Percentiles rank a stretch among this genome's conserved stretches.
Conservation (phyloP, 92 coral and sea anemone species). For the Actinostola sp. region DNA sequence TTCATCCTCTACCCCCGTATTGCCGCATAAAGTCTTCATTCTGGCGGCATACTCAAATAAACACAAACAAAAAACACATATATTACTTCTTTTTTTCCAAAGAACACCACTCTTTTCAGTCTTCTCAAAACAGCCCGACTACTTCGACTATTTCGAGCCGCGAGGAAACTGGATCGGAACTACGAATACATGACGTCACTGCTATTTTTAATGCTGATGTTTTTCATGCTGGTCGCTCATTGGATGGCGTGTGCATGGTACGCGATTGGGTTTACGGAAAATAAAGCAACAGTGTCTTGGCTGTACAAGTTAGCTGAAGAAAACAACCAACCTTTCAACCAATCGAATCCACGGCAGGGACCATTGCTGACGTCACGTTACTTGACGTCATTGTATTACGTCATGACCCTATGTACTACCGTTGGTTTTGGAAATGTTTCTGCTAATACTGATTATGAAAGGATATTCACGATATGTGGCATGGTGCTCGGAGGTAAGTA, state of each 20-base stretch:
- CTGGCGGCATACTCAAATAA: no score
- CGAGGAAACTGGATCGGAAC: conserved; percentile 96
- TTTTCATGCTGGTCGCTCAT: conserved; percentile 97
- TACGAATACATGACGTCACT: conserved; percentile 98
- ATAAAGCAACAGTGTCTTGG: conserved; percentile 65
- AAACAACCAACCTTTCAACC: conserved; percentile 26
- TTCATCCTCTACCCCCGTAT: no score
- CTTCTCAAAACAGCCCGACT: conserved; percentile 66
- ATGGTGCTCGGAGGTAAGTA: conserved; percentile 93
- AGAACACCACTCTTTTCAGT: conserved; percentile 83
- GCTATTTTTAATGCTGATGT: conserved; percentile 89
- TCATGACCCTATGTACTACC: conserved; percentile 84
- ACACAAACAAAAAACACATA: no score
- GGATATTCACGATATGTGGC: conserved; percentile 85
- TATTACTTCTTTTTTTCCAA: not conserved
- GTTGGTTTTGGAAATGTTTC: conserved; percentile 94
- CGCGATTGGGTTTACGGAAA: conserved; percentile 74
- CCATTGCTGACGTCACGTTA: conserved; percentile 66
- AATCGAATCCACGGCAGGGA: conserved; percentile 39
- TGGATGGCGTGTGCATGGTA: conserved; percentile 99
- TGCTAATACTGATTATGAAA: conserved; percentile 87
- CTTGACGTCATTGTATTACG: conserved; percentile 78
- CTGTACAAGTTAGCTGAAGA: conserved; percentile 60
- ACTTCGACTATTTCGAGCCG: conserved; percentile 86
- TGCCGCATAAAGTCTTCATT: not conserved